These are phyloP conservation scores for Thereuonema tuberculata DNA, from an alignment of 1,140 invertebrate genomes.

Conservation along the genomic window DNA sequence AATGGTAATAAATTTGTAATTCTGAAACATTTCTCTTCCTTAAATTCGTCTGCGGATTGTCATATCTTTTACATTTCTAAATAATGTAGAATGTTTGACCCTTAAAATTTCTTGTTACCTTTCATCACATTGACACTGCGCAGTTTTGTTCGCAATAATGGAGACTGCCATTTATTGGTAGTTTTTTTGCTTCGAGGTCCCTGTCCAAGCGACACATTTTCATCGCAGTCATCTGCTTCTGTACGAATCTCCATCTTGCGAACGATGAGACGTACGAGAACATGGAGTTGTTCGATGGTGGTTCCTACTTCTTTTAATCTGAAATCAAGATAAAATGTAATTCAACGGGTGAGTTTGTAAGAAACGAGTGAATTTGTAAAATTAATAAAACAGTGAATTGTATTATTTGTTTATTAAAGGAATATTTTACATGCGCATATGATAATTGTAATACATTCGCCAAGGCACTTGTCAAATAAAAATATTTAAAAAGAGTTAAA, in stretches of 20 bases:
- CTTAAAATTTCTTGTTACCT: too few relatives aligned
- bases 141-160: not conserved
- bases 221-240: constrained; percentile 63
- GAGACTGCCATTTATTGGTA: constrained; percentile 4
- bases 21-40: too few relatives aligned
- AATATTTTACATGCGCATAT: too few relatives aligned
- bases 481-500: too few relatives aligned
- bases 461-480: too few relatives aligned
- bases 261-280: constrained; percentile 28
- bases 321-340: not conserved
- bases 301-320: constrained; percentile 5
- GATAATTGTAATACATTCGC: too few relatives aligned
- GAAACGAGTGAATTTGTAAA: not conserved
- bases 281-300: constrained; percentile 8
- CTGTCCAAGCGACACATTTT: constrained; percentile 23
- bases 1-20: too few relatives aligned
- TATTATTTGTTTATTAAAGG: too few relatives aligned
- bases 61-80: too few relatives aligned
- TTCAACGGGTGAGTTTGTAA: too few relatives aligned
- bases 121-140: not conserved
- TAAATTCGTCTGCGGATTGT: too few relatives aligned
- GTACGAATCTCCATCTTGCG: constrained; percentile 81
- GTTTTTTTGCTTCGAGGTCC: not conserved
- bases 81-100: too few relatives aligned
- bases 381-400: not conserved